Percentiles rank a stretch among this genome's conserved stretches.
Conservation (phyloP, 2,888 invertebrate species). For the Plebejus anna region DNA sequence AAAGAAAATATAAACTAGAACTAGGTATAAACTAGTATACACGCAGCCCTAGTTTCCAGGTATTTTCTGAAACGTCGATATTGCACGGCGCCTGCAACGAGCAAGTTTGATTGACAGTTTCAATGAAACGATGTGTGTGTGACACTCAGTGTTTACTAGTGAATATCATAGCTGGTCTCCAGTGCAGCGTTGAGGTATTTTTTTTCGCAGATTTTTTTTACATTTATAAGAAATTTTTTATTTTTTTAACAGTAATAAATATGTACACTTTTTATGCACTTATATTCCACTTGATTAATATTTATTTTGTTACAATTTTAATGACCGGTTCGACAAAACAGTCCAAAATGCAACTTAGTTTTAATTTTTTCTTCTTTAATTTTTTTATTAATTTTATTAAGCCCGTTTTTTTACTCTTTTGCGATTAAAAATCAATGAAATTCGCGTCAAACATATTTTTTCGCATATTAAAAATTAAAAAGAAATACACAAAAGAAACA, state of each 20-base stretch:
- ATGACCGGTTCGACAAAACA: neutral
- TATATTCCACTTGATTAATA: no score
- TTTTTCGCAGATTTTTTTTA: neutral
- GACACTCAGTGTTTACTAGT: conserved; percentile 29
- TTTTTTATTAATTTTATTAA: no score
- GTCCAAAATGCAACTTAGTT: no score
- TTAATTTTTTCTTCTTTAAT: no score
- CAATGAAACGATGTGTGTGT: conserved; percentile 4
- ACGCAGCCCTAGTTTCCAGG: neutral
- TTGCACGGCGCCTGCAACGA: neutral
- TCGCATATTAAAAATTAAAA: neutral
- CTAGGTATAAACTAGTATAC: no score
- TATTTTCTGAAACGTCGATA: neutral
- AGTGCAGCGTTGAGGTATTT: conserved; percentile 22
- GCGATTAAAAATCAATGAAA: no score
- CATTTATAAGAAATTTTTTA: neutral
- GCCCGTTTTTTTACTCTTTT: no score
- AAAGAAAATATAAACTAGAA: no score
- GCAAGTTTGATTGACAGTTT: conserved; percentile 20
- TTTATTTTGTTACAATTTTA: no score
- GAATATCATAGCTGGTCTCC: conserved; percentile 24
- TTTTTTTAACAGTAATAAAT: neutral
- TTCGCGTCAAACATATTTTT: no score
- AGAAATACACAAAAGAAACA: no score
- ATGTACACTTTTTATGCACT: no score